Conservation (phyloP, 2,888 invertebrate species). For the Lepetodrilus schrolli region DNA sequence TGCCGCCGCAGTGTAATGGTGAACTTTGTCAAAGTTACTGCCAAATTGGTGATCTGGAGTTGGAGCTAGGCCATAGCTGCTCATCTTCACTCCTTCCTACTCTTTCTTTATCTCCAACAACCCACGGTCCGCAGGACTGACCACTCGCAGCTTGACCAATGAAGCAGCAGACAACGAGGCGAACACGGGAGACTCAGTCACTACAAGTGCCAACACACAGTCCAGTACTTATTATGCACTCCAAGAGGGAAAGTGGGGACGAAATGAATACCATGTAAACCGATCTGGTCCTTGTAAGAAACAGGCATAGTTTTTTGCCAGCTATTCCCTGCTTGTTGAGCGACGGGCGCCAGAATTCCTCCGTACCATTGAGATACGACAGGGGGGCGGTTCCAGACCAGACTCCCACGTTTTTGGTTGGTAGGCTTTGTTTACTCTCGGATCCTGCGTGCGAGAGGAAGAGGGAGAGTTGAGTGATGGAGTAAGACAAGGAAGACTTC, state of each 20-base stretch:
- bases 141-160: neutral
- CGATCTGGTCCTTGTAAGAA: constrained; percentile 25
- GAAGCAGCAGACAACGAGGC: neutral
- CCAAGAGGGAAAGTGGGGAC: constrained; percentile 21
- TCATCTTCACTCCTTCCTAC: constrained; percentile 45
- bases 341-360: constrained; percentile 20
- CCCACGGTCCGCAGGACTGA: neutral
- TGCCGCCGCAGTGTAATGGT: constrained; percentile 54
- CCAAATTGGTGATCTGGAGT: constrained; percentile 53
- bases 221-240: constrained; percentile 10
- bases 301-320: constrained; percentile 22
- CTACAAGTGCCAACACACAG: constrained; percentile 11
- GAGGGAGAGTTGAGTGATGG: constrained; percentile 6
- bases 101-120: neutral
- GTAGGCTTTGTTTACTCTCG: constrained; percentile 1
- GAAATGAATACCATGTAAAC: constrained; percentile 18
- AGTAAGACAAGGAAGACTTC: neutral
- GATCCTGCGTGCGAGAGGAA: neutral
- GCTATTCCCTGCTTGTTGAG: constrained; percentile 24
- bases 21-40: constrained; percentile 57
- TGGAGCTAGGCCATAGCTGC: constrained; percentile 54
- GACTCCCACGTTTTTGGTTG: constrained; percentile 15
- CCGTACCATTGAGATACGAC: neutral
- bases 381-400: neutral
- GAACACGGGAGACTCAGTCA: neutral